phyloP scores from a whole-genome alignment of 1,140 invertebrate genomes.

The Campoletis sonorensis region DNA sequence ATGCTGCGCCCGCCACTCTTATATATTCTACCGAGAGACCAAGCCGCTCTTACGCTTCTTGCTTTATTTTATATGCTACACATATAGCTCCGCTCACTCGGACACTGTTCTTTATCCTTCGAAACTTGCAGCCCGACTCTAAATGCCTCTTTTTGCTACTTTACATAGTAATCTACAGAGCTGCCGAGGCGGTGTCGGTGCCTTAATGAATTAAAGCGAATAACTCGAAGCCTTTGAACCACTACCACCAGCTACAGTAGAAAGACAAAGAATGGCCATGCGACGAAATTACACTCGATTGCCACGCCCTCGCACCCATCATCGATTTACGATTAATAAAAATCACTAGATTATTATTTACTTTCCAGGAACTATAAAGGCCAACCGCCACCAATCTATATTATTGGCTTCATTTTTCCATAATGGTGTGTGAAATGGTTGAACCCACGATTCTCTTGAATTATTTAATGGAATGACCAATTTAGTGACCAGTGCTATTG shows the following conservation, averaged over 20 bases:
- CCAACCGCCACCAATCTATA: background rate
- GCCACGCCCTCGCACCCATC: background rate
- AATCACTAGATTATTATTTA: background rate
- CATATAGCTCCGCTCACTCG: background rate
- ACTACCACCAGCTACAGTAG: background rate
- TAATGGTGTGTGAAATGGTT: background rate
- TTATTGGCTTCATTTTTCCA: background rate
- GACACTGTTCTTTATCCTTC: slow-evolving; percentile 22
- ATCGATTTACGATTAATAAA: slow-evolving; percentile 34
- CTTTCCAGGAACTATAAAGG: background rate
- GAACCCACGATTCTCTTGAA: background rate
- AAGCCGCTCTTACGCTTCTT: slow-evolving; percentile 1
- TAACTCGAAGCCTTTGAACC: slow-evolving; percentile 32
- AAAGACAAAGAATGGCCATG: background rate
- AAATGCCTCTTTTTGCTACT: slow-evolving; percentile 43
- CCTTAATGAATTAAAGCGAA: slow-evolving; percentile 46
- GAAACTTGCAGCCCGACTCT: background rate
- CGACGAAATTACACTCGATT: slow-evolving; percentile 1
- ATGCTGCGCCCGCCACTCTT: slow-evolving; percentile 36
- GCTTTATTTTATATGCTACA: slow-evolving; percentile 24
- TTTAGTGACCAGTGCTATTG: background rate
- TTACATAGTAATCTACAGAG: slow-evolving; percentile 51
- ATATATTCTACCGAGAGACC: slow-evolving; percentile 5
- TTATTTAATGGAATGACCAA: background rate
- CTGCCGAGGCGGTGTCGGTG: slow-evolving; percentile 28